Evolutionary conservation across 2,797 vertebrate species (phyloP).

Genomic region (Philypnodon macrostomus): DNA sequence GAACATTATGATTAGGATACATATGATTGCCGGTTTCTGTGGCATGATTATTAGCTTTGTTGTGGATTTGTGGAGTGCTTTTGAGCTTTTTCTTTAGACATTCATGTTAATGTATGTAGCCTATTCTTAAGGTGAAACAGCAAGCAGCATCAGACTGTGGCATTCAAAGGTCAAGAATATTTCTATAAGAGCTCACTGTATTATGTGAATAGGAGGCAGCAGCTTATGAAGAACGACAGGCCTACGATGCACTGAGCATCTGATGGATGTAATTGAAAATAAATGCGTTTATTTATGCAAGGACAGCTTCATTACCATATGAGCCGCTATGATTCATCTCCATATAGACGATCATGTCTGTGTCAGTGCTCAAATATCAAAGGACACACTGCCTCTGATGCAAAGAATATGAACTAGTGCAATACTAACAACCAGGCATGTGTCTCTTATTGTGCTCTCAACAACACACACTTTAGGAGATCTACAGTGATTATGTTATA

Average conservation of each 20-base stretch:
- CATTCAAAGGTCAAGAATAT: slow-evolving; percentile 68
- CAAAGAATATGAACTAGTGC: slow-evolving; percentile 30
- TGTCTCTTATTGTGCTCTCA: slow-evolving; percentile 26
- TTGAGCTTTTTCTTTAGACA: not conserved
- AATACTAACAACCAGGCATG: slow-evolving; percentile 30
- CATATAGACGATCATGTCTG: slow-evolving; percentile 26
- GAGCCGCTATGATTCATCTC: slow-evolving; percentile 43
- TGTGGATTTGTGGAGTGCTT: not conserved
- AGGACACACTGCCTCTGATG: slow-evolving; percentile 27
- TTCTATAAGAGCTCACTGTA: slow-evolving; percentile 61
- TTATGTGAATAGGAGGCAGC: slow-evolving; percentile 55
- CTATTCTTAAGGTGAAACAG: slow-evolving; percentile 36
- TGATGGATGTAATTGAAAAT: slow-evolving; percentile 48
- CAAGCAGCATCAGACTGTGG: slow-evolving; percentile 52
- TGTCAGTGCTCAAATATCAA: slow-evolving; percentile 42
- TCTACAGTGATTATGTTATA: slow-evolving; percentile 21
- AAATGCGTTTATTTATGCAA: slow-evolving; percentile 31
- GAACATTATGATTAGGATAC: slow-evolving; percentile 1
- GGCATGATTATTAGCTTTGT: slow-evolving; percentile 12
- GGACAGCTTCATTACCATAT: slow-evolving; percentile 26
- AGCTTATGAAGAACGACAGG: slow-evolving; percentile 30
- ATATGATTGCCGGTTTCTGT: not conserved
- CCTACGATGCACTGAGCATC: slow-evolving; percentile 22
- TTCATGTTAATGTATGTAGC: slow-evolving; percentile 1
- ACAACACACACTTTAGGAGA: slow-evolving; percentile 2